Conservation (phyloP, 2,888 invertebrate genomes). For the Bimastos eiseni region DNA sequence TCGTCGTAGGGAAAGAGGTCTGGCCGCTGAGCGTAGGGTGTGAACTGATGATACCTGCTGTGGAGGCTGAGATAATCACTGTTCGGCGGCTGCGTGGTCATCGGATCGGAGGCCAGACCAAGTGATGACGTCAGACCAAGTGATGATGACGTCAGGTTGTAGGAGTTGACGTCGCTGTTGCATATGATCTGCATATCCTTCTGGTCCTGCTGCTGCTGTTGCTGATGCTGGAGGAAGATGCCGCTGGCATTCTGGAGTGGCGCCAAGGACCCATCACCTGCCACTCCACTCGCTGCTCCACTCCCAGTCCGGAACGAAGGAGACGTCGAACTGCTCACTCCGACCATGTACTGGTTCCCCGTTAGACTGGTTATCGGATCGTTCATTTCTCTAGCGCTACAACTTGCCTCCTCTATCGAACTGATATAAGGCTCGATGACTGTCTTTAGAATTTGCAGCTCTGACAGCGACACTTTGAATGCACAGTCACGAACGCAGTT, state of each 20-base stretch:
- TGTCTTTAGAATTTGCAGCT: neutral
- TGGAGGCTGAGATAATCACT: neutral
- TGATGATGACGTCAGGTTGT: neutral
- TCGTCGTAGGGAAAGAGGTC: constrained; percentile 2
- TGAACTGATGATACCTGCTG: neutral
- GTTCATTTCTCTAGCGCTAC: neutral
- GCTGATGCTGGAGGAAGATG: neutral
- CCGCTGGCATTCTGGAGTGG: constrained; percentile 6
- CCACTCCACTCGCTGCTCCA: neutral
- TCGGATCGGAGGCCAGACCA: neutral
- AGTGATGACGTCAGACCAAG: neutral
- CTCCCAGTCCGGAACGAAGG: neutral
- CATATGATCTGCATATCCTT: neutral
- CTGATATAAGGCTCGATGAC: neutral
- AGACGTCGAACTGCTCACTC: constrained; percentile 14
- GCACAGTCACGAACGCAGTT: neutral
- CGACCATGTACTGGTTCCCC: neutral
- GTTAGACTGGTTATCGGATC: neutral
- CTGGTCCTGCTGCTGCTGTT: neutral
- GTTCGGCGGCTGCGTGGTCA: neutral
- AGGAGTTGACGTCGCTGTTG: neutral
- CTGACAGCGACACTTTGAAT: neutral
- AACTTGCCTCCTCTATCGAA: neutral
- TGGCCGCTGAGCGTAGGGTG: neutral
- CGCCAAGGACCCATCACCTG: neutral